Evolutionary conservation across 2,888 invertebrate genomes (phyloP), one percentile per base, ranked within the genome.

Genomic region (Galerucella nymphaeae): DNA sequence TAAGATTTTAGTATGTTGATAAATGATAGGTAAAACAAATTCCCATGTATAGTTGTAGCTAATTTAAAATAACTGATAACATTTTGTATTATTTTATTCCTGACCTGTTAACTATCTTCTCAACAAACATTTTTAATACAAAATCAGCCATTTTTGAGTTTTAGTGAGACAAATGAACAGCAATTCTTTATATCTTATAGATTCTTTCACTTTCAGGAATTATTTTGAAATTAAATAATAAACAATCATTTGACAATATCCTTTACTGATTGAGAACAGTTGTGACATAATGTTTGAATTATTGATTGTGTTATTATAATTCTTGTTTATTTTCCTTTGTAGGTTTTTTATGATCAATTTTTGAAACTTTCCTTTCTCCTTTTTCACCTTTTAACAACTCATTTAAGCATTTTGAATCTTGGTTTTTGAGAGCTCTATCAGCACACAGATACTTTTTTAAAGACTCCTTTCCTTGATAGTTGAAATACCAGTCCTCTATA

Each of bases 401-500:
- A 78, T 89, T 87, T 42, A 96, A 87, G 83, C 95, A 93, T 0
- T 90, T 90, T 76, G 90, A 89, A 83, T 96, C 92, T 14, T 88
- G 85, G n/a, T 89, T 90, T 78, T 90, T 90, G 11, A 97, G 88
- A 57, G 91, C 93, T 83, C 92, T 88, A 68, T 96, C 91, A 48
- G 91, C 91, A 85, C 97, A 98, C 55, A 98, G 87, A 85, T 92
- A 94, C 67, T 91, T 88, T 76, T 89, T 91, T 18, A 98, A 87
- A 23, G 93, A 88, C 67, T 90, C 87, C 55, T 90, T 86, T 11
- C 92, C 93, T 86, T 96, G 95, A 80, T 92, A 89, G 70, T 95
- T 91, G 86, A 93, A 95, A 83, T 97, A 98, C 98, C 98, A 98
- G 20, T 95, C 90, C 85, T 96, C 95, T 68, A 98, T 95, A 59